Conservation (phyloP, 2,797 vertebrate species). For the Falco columbarius region DNA sequence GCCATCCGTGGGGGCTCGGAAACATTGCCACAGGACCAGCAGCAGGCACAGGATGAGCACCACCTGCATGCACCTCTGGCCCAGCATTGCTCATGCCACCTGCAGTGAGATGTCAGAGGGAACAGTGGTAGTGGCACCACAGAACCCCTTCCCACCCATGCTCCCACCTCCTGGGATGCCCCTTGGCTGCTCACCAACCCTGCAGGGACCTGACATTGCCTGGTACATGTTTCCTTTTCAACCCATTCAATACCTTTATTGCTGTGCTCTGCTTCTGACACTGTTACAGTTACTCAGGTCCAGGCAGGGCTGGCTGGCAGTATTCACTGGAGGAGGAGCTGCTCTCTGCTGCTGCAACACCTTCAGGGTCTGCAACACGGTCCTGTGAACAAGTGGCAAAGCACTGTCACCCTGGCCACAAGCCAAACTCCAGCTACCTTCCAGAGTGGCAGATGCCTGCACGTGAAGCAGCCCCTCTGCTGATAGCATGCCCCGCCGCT, state of each 20-base stretch:
- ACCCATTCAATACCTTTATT: background rate
- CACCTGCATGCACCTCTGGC: background rate
- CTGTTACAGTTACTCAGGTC: background rate
- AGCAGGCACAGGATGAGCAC: background rate
- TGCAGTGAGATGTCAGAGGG: background rate
- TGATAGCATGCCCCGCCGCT: rapidly evolving
- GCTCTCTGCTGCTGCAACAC: background rate
- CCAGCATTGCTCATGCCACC: background rate
- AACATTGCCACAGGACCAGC: conserved; percentile 12
- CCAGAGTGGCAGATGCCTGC: rapidly evolving
- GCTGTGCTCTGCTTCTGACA: background rate
- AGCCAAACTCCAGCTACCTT: background rate
- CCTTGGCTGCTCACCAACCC: background rate
- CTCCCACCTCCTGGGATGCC: background rate
- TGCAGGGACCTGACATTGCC: background rate
- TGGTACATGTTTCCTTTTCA: background rate
- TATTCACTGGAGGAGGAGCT: background rate
- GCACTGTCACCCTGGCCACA: rapidly evolving
- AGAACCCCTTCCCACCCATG: background rate
- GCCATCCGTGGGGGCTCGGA: background rate
- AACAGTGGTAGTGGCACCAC: background rate
- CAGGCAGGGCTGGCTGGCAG: background rate
- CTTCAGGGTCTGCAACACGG: background rate
- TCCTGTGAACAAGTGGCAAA: rapidly evolving
- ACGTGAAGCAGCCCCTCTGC: background rate